phyloP scores from a whole-genome alignment of 2,797 vertebrate species.

The Chloroceryle amazona region DNA sequence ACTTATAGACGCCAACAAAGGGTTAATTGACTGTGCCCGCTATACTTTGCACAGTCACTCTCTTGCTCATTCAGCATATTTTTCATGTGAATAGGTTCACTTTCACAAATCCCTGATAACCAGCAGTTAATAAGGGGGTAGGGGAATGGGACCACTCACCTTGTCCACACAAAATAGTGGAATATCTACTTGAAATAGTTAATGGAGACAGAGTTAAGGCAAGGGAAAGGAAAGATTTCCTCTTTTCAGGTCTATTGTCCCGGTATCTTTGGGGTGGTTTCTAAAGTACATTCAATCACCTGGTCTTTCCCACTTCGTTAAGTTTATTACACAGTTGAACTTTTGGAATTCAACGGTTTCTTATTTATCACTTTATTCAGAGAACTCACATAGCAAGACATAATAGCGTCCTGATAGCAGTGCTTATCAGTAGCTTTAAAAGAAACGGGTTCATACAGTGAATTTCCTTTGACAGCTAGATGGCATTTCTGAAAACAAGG shows the following conservation, averaged over 20 bases:
- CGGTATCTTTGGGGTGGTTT: neutral
- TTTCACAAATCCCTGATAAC: neutral
- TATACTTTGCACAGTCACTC: neutral
- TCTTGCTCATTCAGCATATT: conserved; percentile 11
- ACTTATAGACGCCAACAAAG: neutral
- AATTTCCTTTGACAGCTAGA: conserved; percentile 54
- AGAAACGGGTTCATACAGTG: neutral
- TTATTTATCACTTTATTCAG: conserved; percentile 40
- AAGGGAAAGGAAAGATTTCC: neutral
- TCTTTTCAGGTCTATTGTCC: neutral
- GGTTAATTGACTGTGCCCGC: neutral
- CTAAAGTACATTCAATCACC: neutral
- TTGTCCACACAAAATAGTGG: neutral
- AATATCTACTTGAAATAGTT: neutral
- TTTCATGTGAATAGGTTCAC: neutral
- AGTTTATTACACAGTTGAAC: neutral
- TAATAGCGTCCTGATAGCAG: conserved; percentile 23
- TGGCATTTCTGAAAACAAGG: conserved; percentile 13
- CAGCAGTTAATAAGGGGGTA: neutral
- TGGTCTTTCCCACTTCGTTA: neutral
- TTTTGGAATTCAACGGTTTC: conserved; percentile 14
- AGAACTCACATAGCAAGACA: neutral
- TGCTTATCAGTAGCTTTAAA: conserved; percentile 39
- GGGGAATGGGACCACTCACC: neutral
- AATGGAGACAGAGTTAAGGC: neutral